Percentiles rank a stretch among this genome's conserved stretches.
These are phyloP conservation scores for Prenolepis imparis DNA, from an alignment of 2,888 invertebrate species.

Conservation along the genomic window DNA sequence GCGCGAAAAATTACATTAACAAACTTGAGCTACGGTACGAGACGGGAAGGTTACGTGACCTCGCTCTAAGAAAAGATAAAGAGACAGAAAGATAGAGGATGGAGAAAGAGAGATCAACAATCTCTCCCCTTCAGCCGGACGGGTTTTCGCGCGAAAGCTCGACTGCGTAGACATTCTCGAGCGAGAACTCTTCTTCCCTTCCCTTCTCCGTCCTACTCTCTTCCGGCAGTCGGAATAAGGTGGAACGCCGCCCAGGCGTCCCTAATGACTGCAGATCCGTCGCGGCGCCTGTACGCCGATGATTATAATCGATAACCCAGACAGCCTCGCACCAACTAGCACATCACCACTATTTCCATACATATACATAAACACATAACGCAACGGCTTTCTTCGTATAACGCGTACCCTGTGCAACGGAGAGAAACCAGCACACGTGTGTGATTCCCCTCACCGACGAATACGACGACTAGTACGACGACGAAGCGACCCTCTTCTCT, in stretches of 20 bases:
- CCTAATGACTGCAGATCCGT: slow-evolving; percentile 82
- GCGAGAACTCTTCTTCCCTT: slow-evolving; percentile 41
- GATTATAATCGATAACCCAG: slow-evolving; percentile 84
- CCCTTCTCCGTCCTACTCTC: slow-evolving; percentile 50
- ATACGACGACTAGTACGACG: slow-evolving; percentile 26
- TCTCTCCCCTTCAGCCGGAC: slow-evolving; percentile 45
- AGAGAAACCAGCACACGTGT: slow-evolving; percentile 68
- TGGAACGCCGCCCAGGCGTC: slow-evolving; percentile 78
- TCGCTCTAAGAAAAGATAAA: slow-evolving; percentile 22
- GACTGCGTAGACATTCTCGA: slow-evolving; percentile 70
- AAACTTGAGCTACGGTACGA: slow-evolving; percentile 35
- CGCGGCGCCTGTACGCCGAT: slow-evolving; percentile 79
- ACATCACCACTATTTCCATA: slow-evolving; percentile 24
- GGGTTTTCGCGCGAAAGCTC: slow-evolving; percentile 54
- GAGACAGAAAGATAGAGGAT: slow-evolving; percentile 21
- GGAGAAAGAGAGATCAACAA: slow-evolving; percentile 58
- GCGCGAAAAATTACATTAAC: slow-evolving; percentile 55
- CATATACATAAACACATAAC: slow-evolving; percentile 7
- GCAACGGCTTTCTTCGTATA: neutral
- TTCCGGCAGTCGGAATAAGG: slow-evolving; percentile 74
- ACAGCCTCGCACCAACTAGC: slow-evolving; percentile 66
- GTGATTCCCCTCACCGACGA: slow-evolving; percentile 68
- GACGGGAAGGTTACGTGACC: slow-evolving; percentile 24
- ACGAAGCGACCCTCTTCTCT: slow-evolving; percentile 60
- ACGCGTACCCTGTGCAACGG: slow-evolving; percentile 24